These are phyloP conservation scores for Adoxophyes honmai DNA, from an alignment of 1,140 invertebrate species.

Conservation along the genomic window DNA sequence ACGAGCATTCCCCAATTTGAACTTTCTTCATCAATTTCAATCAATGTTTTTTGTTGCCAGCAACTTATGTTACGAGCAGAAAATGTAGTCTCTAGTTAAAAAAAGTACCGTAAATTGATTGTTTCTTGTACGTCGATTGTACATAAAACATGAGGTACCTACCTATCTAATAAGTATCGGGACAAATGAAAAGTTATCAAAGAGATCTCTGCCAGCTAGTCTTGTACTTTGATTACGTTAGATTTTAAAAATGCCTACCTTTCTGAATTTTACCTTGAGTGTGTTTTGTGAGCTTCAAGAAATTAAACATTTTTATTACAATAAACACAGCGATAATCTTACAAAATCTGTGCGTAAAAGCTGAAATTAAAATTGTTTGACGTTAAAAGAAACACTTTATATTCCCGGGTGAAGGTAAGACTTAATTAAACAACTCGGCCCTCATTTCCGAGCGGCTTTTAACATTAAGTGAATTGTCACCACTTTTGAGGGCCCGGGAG, in stretches of 20 bases:
- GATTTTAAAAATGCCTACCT: too few relatives aligned
- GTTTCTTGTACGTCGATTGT: too few relatives aligned
- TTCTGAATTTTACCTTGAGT: too few relatives aligned
- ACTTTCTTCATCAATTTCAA: slow-evolving; percentile 7
- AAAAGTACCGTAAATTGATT: not conserved
- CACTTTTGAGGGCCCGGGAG: not conserved
- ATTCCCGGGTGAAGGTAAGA: not conserved
- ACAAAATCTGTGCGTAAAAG: too few relatives aligned
- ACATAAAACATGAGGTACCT: too few relatives aligned
- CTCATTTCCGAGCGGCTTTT: slow-evolving; percentile 1
- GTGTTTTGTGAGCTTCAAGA: too few relatives aligned
- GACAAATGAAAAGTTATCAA: too few relatives aligned
- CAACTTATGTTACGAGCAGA: not conserved
- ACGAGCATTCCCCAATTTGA: not conserved
- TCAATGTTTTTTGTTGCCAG: not conserved
- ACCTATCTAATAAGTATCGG: too few relatives aligned
- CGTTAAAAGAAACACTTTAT: not conserved
- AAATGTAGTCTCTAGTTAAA: not conserved
- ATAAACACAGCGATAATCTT: too few relatives aligned
- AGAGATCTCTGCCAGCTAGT: too few relatives aligned
- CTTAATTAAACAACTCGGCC: not conserved
- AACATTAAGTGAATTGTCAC: slow-evolving; percentile 6
- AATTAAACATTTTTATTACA: too few relatives aligned
- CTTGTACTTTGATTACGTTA: too few relatives aligned
- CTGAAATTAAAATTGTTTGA: not conserved